Conservation (phyloP, 2,797 vertebrate species). For the Cuculus canorus region DNA sequence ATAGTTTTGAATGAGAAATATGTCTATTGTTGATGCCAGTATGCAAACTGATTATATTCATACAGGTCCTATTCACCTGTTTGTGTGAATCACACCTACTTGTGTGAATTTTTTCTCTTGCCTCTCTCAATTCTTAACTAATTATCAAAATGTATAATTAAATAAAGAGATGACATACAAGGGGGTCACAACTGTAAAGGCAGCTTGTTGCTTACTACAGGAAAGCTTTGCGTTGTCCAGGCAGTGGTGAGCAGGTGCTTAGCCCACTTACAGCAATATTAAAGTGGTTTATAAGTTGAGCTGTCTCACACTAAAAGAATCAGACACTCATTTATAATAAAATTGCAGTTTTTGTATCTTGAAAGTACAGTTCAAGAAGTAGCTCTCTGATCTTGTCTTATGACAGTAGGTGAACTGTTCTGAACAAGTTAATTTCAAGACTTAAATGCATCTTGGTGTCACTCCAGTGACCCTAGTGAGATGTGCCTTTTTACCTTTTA, state of each 20-base stretch:
- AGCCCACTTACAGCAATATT: background rate
- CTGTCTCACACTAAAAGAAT: background rate
- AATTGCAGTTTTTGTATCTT: background rate
- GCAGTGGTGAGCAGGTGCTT: background rate
- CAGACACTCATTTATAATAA: background rate
- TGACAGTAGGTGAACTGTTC: background rate
- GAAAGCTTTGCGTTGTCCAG: background rate
- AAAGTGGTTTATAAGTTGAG: background rate
- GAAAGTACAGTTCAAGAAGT: background rate
- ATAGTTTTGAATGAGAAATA: background rate
- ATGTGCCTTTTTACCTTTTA: background rate
- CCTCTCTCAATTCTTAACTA: background rate
- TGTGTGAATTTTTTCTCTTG: background rate
- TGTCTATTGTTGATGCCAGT: background rate
- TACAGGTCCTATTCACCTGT: background rate
- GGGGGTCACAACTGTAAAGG: background rate
- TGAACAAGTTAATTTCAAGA: background rate
- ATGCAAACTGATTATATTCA: background rate
- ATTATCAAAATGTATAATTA: background rate
- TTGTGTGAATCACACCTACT: background rate
- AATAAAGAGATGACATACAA: background rate
- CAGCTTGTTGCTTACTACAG: background rate
- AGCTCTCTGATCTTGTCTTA: background rate
- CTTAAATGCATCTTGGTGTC: background rate
- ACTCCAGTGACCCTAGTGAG: background rate